These are phyloP conservation scores for Odontamblyopus lacepedii DNA, from an alignment of 2,797 vertebrate genomes.

Conservation along the genomic window DNA sequence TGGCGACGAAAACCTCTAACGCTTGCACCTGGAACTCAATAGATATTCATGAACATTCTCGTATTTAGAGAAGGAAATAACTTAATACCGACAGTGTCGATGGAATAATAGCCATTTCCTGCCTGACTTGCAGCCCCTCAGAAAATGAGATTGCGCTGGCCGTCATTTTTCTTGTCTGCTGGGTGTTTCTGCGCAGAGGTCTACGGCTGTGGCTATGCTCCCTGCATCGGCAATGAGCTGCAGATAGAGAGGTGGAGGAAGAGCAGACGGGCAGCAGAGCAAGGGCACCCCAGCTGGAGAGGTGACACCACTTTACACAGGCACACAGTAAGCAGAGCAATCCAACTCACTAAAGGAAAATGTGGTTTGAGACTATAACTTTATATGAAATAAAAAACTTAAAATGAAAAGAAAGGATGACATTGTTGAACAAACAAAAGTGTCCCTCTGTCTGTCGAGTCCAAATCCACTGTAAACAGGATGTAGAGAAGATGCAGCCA, in stretches of 20 bases:
- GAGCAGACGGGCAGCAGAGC: conserved; percentile 24
- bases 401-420: conserved; percentile 4
- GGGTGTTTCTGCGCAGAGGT: conserved; percentile 83
- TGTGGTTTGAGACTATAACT: conserved; percentile 52
- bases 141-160: conserved; percentile 96
- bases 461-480: conserved; percentile 42
- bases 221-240: conserved; percentile 89
- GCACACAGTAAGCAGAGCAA: conserved; percentile 32
- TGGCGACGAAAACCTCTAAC: conserved; percentile 80
- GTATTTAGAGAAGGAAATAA: conserved; percentile 99
- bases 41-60: conserved; percentile 99
- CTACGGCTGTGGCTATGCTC: conserved; percentile 76
- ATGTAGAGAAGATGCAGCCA: conserved; percentile 35
- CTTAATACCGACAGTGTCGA: conserved; percentile 99
- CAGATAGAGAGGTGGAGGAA: conserved; percentile 47
- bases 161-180: conserved; percentile 99
- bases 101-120: conserved; percentile 99
- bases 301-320: conserved; percentile 35
- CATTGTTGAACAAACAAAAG: conserved; percentile 24
- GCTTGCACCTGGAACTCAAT: conserved; percentile 97
- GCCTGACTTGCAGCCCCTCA: conserved; percentile 97
- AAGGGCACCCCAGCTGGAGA: conserved; percentile 36
- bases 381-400: conserved; percentile 30
- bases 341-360: conserved; percentile 58
- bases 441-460: conserved; percentile 9